A percentile compares a stretch with the other conserved stretches of the same genome.
Conservation (phyloP, 2,888 invertebrate species). For the Pheosia gnoma region DNA sequence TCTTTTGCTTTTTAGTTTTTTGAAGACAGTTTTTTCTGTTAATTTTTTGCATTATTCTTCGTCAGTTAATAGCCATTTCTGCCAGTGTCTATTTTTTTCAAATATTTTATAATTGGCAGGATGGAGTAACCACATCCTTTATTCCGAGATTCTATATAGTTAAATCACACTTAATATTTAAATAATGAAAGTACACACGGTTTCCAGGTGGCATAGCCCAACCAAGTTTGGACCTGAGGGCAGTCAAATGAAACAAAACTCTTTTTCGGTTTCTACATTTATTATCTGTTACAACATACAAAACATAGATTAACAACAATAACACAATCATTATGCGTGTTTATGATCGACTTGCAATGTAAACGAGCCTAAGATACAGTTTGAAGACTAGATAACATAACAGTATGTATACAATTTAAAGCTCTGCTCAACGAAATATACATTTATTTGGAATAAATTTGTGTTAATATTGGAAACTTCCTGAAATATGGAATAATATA, state of each 20-base stretch:
- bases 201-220: too few species aligned
- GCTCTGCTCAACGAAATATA: slow-evolving; percentile 1
- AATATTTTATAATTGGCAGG: too few species aligned
- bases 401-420: slow-evolving; percentile 12
- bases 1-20: too few species aligned
- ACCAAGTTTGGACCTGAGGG: not conserved
- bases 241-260: slow-evolving; percentile 23
- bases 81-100: too few species aligned
- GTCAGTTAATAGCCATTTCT: too few species aligned
- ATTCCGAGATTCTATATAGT: too few species aligned
- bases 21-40: too few species aligned
- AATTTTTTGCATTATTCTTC: too few species aligned
- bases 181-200: too few species aligned
- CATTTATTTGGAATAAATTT: not conserved
- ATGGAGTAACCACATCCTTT: too few species aligned
- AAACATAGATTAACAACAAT: slow-evolving; percentile 66
- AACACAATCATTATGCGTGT: slow-evolving; percentile 28
- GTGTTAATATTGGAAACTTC: too few species aligned
- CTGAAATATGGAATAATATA: not conserved
- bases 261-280: slow-evolving; percentile 53
- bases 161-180: too few species aligned
- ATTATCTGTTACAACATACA: slow-evolving; percentile 65
- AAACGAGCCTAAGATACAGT: slow-evolving; percentile 10
- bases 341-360: slow-evolving; percentile 12
- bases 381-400: slow-evolving; percentile 25